Percentiles rank a stretch among this genome's conserved stretches.
These are phyloP conservation scores for Charanyca ferruginea DNA, from an alignment of 2,888 invertebrate genomes.

Conservation along the genomic window DNA sequence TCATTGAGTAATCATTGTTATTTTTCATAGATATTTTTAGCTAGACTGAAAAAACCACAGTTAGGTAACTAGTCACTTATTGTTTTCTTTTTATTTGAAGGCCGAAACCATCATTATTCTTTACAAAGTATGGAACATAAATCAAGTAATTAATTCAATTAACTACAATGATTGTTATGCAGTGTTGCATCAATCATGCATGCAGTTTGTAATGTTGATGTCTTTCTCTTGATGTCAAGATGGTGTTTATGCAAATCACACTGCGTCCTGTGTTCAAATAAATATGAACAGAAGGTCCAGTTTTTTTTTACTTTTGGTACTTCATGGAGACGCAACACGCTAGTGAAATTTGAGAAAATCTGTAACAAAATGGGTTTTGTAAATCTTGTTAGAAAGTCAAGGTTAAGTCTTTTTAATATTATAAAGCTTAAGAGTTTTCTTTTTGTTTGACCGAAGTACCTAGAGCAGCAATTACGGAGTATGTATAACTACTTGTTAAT, in stretches of 20 bases:
- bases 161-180: not conserved
- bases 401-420: too few species aligned
- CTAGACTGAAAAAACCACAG: not conserved
- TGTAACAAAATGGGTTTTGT: too few species aligned
- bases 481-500: too few species aligned
- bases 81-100: conserved; percentile 17
- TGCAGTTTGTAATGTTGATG: too few species aligned
- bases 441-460: too few species aligned
- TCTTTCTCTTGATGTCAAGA: too few species aligned
- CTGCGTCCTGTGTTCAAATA: not conserved
- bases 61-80: not conserved
- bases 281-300: not conserved
- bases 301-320: too few species aligned
- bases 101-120: not conserved
- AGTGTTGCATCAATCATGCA: not conserved
- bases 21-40: not conserved
- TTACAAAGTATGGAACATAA: not conserved
- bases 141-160: not conserved
- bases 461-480: too few species aligned
- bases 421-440: too few species aligned
- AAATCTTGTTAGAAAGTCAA: too few species aligned
- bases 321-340: too few species aligned
- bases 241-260: not conserved
- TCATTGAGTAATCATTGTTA: not conserved
- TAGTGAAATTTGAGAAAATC: too few species aligned